These are phyloP conservation scores for Sterna hirundo DNA, from an alignment of 2,113 vertebrate species.

Conservation along the genomic window DNA sequence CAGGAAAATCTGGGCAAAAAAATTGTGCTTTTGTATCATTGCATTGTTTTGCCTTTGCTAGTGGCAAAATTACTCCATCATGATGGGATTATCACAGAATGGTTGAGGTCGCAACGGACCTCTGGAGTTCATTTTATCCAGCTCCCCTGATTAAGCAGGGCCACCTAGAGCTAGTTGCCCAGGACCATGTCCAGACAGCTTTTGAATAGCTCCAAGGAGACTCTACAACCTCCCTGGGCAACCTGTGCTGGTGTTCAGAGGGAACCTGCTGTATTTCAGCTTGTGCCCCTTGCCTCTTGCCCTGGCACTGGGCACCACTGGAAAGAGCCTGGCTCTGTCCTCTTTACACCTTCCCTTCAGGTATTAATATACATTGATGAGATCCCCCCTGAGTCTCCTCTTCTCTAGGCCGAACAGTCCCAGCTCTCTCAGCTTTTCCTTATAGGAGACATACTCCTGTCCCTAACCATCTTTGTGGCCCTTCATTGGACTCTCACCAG, in stretches of 20 bases:
- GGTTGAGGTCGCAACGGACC: not conserved
- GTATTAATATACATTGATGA: not conserved
- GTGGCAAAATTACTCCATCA: not conserved
- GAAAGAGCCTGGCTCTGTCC: not conserved
- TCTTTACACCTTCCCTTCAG: not conserved
- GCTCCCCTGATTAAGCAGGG: not conserved
- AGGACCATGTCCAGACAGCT: accelerated
- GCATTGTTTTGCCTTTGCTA: not conserved
- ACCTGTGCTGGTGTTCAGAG: not conserved
- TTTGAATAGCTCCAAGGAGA: not conserved
- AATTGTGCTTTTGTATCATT: not conserved
- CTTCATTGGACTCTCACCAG: not conserved
- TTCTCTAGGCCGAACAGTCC: not conserved
- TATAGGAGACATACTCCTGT: not conserved
- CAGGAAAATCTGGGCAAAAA: not conserved
- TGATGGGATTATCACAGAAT: not conserved
- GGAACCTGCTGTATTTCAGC: not conserved
- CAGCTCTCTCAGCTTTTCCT: not conserved
- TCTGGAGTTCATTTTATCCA: not conserved
- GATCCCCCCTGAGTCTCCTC: not conserved
- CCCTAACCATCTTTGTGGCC: not conserved
- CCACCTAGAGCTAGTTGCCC: not conserved
- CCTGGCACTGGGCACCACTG: not conserved
- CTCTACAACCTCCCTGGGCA: not conserved
- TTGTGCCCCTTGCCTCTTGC: not conserved